These are phyloP conservation scores for Drosophila sechellia DNA, from an alignment of 1,140 invertebrate genomes.

Conservation along the genomic window DNA sequence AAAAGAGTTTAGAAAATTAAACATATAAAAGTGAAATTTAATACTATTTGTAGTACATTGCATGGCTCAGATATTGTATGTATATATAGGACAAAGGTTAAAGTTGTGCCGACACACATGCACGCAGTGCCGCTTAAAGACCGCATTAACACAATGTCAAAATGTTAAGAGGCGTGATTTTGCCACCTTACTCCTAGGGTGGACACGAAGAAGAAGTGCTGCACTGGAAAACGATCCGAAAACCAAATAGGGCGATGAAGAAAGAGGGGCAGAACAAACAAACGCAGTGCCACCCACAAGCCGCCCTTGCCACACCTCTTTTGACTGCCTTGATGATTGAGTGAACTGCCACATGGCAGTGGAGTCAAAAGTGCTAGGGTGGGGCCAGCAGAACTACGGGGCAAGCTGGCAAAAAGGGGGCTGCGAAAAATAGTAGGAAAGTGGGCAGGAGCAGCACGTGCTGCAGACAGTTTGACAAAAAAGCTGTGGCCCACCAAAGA, in stretches of 20 bases:
- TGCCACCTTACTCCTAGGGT: slow-evolving; percentile 32
- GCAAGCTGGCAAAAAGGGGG: not conserved
- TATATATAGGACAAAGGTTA: slow-evolving; percentile 2
- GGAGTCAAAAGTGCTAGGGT: slow-evolving; percentile 22
- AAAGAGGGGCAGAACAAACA: slow-evolving; percentile 47
- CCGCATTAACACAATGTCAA: slow-evolving; percentile 81
- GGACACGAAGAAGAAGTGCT: slow-evolving; percentile 10
- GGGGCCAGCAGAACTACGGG: too few species aligned
- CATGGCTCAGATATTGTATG: not conserved
- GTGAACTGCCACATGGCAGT: slow-evolving; percentile 80
- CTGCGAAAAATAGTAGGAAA: not conserved
- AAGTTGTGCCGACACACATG: slow-evolving; percentile 10
- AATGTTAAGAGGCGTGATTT: slow-evolving; percentile 80
- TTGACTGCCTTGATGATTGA: slow-evolving; percentile 75
- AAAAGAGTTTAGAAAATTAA: too few species aligned
- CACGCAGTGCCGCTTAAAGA: slow-evolving; percentile 50
- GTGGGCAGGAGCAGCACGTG: slow-evolving; percentile 57
- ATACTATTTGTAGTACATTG: too few species aligned
- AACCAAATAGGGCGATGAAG: slow-evolving; percentile 22
- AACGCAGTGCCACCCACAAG: slow-evolving; percentile 57
- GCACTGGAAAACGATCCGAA: slow-evolving; percentile 42
- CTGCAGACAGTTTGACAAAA: slow-evolving; percentile 82
- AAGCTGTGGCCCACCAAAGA: slow-evolving; percentile 64
- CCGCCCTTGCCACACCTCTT: slow-evolving; percentile 7
- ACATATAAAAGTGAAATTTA: too few species aligned